Evolutionary conservation across 2,113 vertebrate species (phyloP), one percentile per base, ranked within the genome.

Genomic region (Empidonax alnorum): DNA sequence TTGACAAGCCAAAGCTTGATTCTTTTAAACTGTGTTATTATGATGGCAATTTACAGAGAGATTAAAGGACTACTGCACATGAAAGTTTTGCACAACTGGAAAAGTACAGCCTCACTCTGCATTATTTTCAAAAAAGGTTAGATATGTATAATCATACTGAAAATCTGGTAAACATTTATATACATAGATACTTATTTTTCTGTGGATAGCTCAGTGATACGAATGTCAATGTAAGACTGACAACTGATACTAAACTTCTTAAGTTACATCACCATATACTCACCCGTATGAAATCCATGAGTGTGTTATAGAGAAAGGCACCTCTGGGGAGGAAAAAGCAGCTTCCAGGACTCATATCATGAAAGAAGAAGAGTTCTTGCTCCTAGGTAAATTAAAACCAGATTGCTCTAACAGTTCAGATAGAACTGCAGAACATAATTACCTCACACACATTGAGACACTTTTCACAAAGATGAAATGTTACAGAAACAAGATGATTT

Each of bases 281-380:
- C 97, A 99, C 99, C 96, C 98, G 98, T 97, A 99, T 99, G 94
- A 99, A 99, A 76, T 99, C 98, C 5, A 95, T 91, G 2, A 99
- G 98, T 0, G 98, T 99, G 83, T 99, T 99, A 97, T 99, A 99
- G 94, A 99, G 96, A 96, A 98, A 98, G 84, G 99, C 98, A 63
- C 99, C 99, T n/a, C 98, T 98, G 6, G 99, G 99, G 67, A 99
- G 98, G 85, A 99, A 99, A 94, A 99, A 99, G 80, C 99, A 99
- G 92, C 99, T 99, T 72, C 99, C 99, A 3, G 99, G 99, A 93
- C 99, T 99, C 95, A 99, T 95, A 66, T 99, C 99, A 20, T 99
- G 99, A 92, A 99, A 99, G 95, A 99, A 99, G 96, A 99, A 99
- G 79, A 99, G 98, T n/a, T 99, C 99, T 94, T 99, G 99, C 35